phyloP scores from a whole-genome alignment of 2,113 vertebrate genomes.

The Gambusia holbrooki region DNA sequence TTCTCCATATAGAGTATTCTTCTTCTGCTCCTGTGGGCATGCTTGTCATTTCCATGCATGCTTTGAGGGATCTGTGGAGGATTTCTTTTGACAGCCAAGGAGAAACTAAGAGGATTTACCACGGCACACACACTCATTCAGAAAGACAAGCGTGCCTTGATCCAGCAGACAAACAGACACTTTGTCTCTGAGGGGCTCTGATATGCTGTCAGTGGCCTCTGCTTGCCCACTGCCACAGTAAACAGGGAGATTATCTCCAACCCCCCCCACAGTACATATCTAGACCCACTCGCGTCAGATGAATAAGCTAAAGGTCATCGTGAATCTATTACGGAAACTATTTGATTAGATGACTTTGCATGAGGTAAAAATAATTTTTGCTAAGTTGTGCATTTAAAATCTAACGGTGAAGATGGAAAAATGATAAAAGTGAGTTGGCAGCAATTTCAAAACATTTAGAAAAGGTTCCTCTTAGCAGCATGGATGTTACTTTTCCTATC shows the following conservation, averaged over 20 bases:
- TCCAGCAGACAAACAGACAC: constrained; percentile 45
- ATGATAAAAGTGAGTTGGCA: background rate
- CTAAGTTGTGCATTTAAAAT: background rate
- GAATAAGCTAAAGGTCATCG: constrained; percentile 41
- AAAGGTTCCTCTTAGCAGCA: no score
- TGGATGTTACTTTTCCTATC: no score
- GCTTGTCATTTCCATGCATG: background rate
- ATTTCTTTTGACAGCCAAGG: constrained; percentile 29
- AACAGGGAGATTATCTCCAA: constrained; percentile 52
- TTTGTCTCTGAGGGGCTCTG: constrained; percentile 53
- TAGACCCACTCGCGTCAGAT: constrained; percentile 42
- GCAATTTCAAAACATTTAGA: no score
- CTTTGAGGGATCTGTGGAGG: background rate
- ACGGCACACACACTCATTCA: background rate
- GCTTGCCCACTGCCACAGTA: constrained; percentile 44
- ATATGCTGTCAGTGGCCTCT: constrained; percentile 38
- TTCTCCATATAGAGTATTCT: background rate
- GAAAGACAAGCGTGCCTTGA: constrained; percentile 39
- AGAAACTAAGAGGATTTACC: constrained; percentile 4
- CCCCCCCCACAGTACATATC: constrained; percentile 33
- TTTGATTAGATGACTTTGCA: background rate
- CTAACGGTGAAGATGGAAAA: background rate
- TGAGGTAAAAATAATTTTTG: background rate
- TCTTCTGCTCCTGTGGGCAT: background rate
- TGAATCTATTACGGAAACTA: constrained; percentile 12